Base-by-base conservation (phyloP, 1,140 invertebrate species). In the Apis laboriosa region DNA sequence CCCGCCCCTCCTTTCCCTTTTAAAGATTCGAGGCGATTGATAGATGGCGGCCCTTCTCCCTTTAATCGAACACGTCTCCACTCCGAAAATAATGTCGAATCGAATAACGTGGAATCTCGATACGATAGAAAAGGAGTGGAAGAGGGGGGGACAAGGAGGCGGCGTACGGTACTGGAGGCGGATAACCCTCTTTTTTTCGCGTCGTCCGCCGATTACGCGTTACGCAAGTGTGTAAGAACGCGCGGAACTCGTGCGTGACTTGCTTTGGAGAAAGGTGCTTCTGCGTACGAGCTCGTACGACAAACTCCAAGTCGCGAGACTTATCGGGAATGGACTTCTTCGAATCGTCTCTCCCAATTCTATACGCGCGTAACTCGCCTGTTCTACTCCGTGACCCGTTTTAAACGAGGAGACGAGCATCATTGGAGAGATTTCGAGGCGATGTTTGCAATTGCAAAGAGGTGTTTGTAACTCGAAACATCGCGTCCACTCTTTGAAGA, bases 221-320 rank as follows among this genome's bases (percentile, higher is more conserved):
- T 86, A 79, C 84, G 86, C 82, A 88, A 89, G 82, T 80, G 64
- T 71, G 78, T 82, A 88, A 88, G 85, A 89, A 88, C 88, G 84
- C 84, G 84, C 61, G 82, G 82, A 82, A 88, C 82, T 84, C 82
- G 88, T 78, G 80, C 81, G 86, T 88, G 88, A 89, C 82, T 88
- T 73, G 78, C 76, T 84, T 86, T 64, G 78, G 68, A 86, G 84
- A 89, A 86, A 79, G 76, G 74, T 82, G 63, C 13, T 63, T 73
- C 66, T 51, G 71, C 56, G 58, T 70, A 71, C 73, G 15, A 49
- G 72, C 55, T 53, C 68, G 71, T 34, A 7, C 34, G 72, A 86
- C 67, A 79, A 83, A 79, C 80, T 43, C 24, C 56, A 19, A 12
- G 15, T 0, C 61, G 12, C n/a, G 63, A 71, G 80, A 78, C 53